phyloP scores from a whole-genome alignment of 2,888 invertebrate species.

The Cepaea hortensis region DNA sequence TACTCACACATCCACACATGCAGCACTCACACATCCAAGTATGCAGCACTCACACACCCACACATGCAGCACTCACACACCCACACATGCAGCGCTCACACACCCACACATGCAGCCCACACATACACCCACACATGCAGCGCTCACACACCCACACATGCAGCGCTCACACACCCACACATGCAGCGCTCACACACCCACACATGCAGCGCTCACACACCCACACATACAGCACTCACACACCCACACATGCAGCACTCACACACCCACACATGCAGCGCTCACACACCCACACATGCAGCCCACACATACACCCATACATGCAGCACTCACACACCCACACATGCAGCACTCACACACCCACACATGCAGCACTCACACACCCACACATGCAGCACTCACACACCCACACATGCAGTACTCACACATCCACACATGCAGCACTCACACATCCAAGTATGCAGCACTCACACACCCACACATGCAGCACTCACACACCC shows the following conservation, averaged over 20 bases:
- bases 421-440: not conserved
- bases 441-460: not conserved
- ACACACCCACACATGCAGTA: not conserved
- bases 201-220: not conserved
- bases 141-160: not conserved
- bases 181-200: not conserved
- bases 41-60: not conserved
- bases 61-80: not conserved
- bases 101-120: not conserved
- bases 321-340: not conserved
- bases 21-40: not conserved
- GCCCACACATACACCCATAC: not conserved
- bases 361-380: too few species aligned
- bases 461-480: not conserved
- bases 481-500: not conserved
- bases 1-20: not conserved
- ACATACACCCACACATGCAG: not conserved
- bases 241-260: not conserved
- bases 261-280: not conserved
- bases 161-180: not conserved
- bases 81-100: not conserved
- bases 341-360: not conserved
- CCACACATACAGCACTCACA: not conserved
- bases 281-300: not conserved
- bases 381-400: not conserved